These are phyloP conservation scores for Drosophila nigromelanica DNA, from an alignment of 1,140 invertebrate species.

Conservation along the genomic window DNA sequence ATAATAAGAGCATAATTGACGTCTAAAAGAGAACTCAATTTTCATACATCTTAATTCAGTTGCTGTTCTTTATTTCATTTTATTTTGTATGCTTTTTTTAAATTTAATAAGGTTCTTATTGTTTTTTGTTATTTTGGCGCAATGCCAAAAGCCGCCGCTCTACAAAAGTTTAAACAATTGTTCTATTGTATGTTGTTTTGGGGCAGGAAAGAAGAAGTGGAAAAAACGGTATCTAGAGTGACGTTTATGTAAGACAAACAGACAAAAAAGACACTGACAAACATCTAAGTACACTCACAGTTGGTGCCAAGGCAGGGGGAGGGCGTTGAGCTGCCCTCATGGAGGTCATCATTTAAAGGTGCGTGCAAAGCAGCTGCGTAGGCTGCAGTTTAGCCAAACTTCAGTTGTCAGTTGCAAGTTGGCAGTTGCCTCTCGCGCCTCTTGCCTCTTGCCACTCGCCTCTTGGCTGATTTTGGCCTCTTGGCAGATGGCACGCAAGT, in stretches of 20 bases:
- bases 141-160: constrained; percentile 65
- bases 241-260: constrained; percentile 82
- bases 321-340: constrained; percentile 45
- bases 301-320: background rate
- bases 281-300: constrained; percentile 68
- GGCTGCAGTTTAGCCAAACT: constrained; percentile 28
- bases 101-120: constrained; percentile 1
- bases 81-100: constrained; percentile 6
- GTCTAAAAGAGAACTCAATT: constrained; percentile 34
- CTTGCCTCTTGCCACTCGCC: constrained; percentile 4
- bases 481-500: constrained; percentile 51
- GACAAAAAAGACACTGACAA: constrained; percentile 51
- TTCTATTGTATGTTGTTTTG: constrained; percentile 76
- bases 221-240: constrained; percentile 73
- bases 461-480: constrained; percentile 4
- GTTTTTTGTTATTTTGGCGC: constrained; percentile 44
- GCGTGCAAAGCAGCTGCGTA: constrained; percentile 65
- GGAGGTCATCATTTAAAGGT: constrained; percentile 63
- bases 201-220: constrained; percentile 59
- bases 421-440: constrained; percentile 4
- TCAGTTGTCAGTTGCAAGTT: constrained; percentile 12
- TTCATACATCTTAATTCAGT: constrained; percentile 38
- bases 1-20: constrained; percentile 22
- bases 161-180: constrained; percentile 79
- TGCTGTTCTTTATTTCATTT: constrained; percentile 17